Evolutionary conservation across 2,888 invertebrate species (phyloP), one percentile per base, ranked within the genome.

Genomic region (Helicoverpa assulta): DNA sequence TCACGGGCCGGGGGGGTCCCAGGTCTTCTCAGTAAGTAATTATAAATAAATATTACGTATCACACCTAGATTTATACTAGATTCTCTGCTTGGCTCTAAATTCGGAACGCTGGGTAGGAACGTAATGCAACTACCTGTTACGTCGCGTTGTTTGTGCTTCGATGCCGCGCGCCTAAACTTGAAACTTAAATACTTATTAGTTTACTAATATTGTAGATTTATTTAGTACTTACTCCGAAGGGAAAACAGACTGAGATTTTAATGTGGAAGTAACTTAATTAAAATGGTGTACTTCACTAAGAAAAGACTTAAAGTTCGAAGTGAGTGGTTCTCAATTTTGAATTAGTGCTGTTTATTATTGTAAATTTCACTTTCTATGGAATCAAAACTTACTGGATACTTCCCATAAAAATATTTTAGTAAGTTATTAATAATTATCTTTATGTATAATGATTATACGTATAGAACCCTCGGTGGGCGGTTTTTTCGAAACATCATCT

Each of bases 81-180:
- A 40, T 10, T 40, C 12, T 14, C 12, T 8, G 8, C 33, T 40
- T 4, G 40, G 12, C 8, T 8, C 10, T 33, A 12, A 40, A 12
- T 4, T 40, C 2, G 40, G 10, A 14, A 40, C 40, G 12, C 14
- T n/a, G 16, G 4, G 6, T 47, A 47, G n/a, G 6, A 47, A 47
- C 40, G 47, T 47, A 47, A 47, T 47, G 16, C n/a, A 47, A 47
- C n/a, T n/a, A 47, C 47, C 47, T 47, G 47, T 47, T 47, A 47
- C 47, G 16, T 16, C 47, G 40, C 40, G 47, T 16, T n/a, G 47
- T 47, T 40, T 14, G 10, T 47, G n/a, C 47, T 47, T n/a, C 16
- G 47, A n/a, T 6, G 16, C n/a, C 47, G 47, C 6, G n/a, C 16
- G 47, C n/a, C n/a, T 47, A 16, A 47, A 47, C 47, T 47, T 16